Evolutionary conservation across 2,888 invertebrate species (phyloP), one percentile per base, ranked within the genome.

Genomic region (Dioctria rufipes): DNA sequence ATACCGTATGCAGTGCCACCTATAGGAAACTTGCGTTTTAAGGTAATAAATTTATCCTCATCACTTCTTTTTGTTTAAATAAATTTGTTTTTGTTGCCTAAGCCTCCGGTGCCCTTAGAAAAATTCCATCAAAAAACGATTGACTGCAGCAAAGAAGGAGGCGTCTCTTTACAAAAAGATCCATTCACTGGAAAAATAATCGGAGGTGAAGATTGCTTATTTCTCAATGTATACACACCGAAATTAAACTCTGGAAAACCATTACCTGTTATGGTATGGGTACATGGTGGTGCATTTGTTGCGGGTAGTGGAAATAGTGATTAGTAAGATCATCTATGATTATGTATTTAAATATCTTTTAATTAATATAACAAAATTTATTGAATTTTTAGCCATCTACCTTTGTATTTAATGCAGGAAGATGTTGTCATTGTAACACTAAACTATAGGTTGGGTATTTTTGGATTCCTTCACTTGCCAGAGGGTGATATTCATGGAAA

Each of bases 1-100:
- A 90, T 92, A 67, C 92, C 92, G 0, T 92, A 91, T 84, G 92
- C 92, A 1, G 90, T 90, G 80, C 91, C 92, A 39, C 92, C 92
- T 13, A 69, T 92, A 42, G 91, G 88, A 2, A 84, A 86, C 4
- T 83, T 90, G 4, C 84, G 90, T 66, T 90, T 88, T 80, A 85
- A 86, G 84, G 89, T 90, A 85, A 9, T 11, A 13, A 13, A 46
- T 46, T 46, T 46, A 46, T 13, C 2, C 5, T 13, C 11, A 9
- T 46, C 2, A 5, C 0, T 25, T 25, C 2, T 1, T 25, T 25
- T 25, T 63, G 11, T 39, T 39, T 3, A 13, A 25, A 13, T 25
- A 37, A n/a, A n/a, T 67, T 42, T 43, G 6, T 51, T 51, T 54
- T 9, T 39, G 46, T n/a, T 37, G 8, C 81, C 5, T 66, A 88